Base-by-base conservation (phyloP, 1,140 invertebrate species). In the Halyomorpha halys region DNA sequence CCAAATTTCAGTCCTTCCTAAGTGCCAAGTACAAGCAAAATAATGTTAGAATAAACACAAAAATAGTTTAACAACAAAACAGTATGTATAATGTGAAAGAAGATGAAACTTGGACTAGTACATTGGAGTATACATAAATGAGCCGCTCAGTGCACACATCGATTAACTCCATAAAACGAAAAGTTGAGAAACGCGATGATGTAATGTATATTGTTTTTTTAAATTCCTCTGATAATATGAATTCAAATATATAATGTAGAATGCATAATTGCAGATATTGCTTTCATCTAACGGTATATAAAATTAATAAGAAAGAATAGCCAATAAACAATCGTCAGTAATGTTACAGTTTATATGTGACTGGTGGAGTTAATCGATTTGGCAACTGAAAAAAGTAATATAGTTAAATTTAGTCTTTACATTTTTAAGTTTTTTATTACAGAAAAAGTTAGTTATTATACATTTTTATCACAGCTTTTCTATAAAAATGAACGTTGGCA, bases 341-440 rank as follows among this genome's bases (percentile, higher is more conserved):
- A 45, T 56, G 30, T 56, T 66, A 65, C 51, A 61, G 21, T 0
- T 54, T 59, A 59, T 45, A 44, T 54, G n/a, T 47, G 45, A 47
- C 45, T 47, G 45, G 64, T 61, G 15, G 60, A 56, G 21, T 56
- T 9, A 56, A 56, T 56, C 53, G 21, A 23, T 19, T 56, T n/a
- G 53, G 53, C n/a, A 56, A 56, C 53, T 19, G 53, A 56, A 56
- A 56, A 56, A 56, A 56, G n/a, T 23, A 56, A 23, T 56, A 56
- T 6, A 3, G 53, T 56, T 56, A 9, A 56, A 56, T 56, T 56
- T 5, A 27, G 53, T 56, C 2, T 9, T 56, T 56, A 56, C 4
- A 56, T 19, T 56, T 18, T 66, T 61, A 65, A 65, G 59, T 60
- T 63, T 64, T 66, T 66, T 66, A 64, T 63, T 64, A 64, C 61